Base-by-base conservation (phyloP, 2,113 vertebrate species). In the Ahaetulla prasina region DNA sequence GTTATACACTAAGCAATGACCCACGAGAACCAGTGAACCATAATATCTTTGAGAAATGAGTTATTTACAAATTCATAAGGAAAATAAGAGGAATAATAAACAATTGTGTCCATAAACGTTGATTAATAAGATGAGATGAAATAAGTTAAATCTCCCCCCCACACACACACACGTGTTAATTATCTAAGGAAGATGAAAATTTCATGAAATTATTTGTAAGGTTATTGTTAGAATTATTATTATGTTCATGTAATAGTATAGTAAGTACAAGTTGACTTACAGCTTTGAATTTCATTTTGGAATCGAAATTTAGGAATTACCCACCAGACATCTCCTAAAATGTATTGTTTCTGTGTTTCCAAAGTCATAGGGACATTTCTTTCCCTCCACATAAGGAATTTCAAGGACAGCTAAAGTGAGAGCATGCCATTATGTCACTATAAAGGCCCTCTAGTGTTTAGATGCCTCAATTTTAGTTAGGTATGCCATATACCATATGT, bases 1-100 rank as follows among this genome's bases (percentile, higher is more conserved):
- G 86, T 91, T 95, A 93, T 63, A 92, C 92, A 93, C 89, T 63
- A 90, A 49, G 68, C 89, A 92, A 91, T 94, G 91, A 94, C 43
- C 96, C 92, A 95, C 45, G 90, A 57, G 88, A 90, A 8, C 90
- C 35, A 80, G 8, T 80, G 18, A 80, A 80, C 74, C 74, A 80
- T 22, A 39, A 80, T 39, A 43, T 80, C 74, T 7, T 80, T 80
- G 35, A 39, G 18, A 93, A 91, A 60, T 43, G 0, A 92, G 95
- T 90, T 53, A 45, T n/a, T 12, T 74, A 92, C 60, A 93, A 93
- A 94, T 93, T 86, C 16, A 27, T 49, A 88, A 88, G 7, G 30
- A 93, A 92, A 93, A 0, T 89, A 89, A 16, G 88, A 88, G 25
- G 8, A 80, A 35, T 88, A 74, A 80, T 27, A 68, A 52, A 53